Evolutionary conservation across 2,888 invertebrate species (phyloP).

Genomic region (Chydorus sphaericus): DNA sequence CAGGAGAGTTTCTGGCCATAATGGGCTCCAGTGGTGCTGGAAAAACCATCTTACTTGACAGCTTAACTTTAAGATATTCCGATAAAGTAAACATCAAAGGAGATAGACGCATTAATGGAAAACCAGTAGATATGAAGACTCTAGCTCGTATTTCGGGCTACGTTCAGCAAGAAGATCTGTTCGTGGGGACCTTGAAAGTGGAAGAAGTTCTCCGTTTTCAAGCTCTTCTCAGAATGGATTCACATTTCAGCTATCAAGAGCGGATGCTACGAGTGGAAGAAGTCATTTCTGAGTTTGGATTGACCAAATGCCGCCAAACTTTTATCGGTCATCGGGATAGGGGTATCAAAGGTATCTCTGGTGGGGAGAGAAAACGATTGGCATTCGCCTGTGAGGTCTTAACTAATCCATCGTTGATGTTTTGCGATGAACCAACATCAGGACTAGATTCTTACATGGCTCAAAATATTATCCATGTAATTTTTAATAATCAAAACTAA

Average conservation of each 20-base stretch:
- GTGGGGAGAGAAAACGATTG: constrained; percentile 87
- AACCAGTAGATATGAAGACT: constrained; percentile 47
- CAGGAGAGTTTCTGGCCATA: constrained; percentile 71
- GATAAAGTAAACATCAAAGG: constrained; percentile 48
- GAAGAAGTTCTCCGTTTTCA: constrained; percentile 78
- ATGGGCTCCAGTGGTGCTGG: constrained; percentile 81
- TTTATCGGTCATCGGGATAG: constrained; percentile 76
- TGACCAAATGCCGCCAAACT: constrained; percentile 10
- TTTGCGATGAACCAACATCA: constrained; percentile 39
- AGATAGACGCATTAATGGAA: constrained; percentile 52
- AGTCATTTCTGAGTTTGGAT: constrained; percentile 56
- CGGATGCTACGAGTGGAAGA: constrained; percentile 67
- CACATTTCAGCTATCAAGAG: constrained; percentile 43
- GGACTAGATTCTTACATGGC: constrained; percentile 39
- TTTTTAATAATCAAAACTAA: background rate
- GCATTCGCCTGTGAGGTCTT: constrained; percentile 83
- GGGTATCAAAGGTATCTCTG: constrained; percentile 72
- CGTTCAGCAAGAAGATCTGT: constrained; percentile 86
- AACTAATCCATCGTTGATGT: constrained; percentile 35
- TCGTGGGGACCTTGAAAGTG: constrained; percentile 78
- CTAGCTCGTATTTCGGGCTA: constrained; percentile 70
- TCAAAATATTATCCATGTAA: constrained; percentile 31
- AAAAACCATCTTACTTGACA: constrained; percentile 84
- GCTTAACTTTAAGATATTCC: constrained; percentile 66
- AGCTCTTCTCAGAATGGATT: constrained; percentile 65